Evolutionary conservation across 2,113 vertebrate genomes (phyloP), one percentile per base, ranked within the genome.

Genomic region (Odobenus rosmarus): DNA sequence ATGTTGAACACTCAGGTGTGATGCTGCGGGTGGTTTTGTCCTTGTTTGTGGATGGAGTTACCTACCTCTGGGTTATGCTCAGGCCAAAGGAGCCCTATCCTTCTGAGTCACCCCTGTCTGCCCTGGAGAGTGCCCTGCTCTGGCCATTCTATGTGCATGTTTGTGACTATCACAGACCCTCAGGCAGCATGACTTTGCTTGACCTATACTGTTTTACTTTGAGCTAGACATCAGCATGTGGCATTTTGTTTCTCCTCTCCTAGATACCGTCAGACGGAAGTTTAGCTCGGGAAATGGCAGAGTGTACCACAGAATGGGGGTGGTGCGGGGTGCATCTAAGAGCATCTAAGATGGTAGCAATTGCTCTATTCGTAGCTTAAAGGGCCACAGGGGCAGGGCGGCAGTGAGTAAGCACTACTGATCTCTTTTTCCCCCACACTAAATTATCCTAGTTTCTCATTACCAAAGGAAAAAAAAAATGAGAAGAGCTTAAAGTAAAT

Each of bases 371-470:
- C 51, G 62, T 31, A 59, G 18, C 53, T 64, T 71, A 24, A 88
- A 95, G 36, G 21, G 23, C 49, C 18, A 28, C 31, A 6, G 76
- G 24, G 85, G 4, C 10, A 71, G 86, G n/a, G 13, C 36, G 24
- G 53, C 33, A 10, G 55, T 1, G 26, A 86, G 57, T 82, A 95
- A 95, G 77, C 3, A 53, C 19, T 85, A 51, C 8, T 46, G 12
- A 31, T 74, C 53, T 84, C 42, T 91, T 96, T 94, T 64, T 36
- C 28, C 31, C 31, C 28, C 46, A 85, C 8, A 57, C 80, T 91
- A 93, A 84, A 91, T 95, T 93, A 89, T 89, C 36, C 62, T 71
- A 42, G 49, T 81, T 84, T 16, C 55, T 97, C 74, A 53, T 49
- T 80, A 94, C 88, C 51, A 90, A 88, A 92, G 87, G 46, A 13